Conservation (phyloP, 2,113 vertebrate genomes). For the Salminus brasiliensis region DNA sequence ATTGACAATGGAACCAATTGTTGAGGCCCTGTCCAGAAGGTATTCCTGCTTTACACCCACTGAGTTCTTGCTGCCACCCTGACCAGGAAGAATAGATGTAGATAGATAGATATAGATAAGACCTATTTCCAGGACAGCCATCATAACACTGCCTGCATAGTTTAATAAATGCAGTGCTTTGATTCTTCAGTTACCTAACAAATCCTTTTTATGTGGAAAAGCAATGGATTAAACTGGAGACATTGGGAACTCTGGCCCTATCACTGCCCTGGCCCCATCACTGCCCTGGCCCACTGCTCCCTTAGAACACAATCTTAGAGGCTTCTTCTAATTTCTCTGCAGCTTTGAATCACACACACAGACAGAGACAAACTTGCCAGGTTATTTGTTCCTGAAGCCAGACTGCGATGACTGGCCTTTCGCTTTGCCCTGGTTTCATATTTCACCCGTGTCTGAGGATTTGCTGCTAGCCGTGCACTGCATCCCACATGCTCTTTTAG, state of each 20-base stretch:
- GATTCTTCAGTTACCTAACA: too few species aligned
- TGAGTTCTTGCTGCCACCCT: too few species aligned
- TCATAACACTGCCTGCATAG: too few species aligned
- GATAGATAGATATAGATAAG: too few species aligned
- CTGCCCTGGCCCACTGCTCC: too few species aligned
- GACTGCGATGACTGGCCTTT: background rate
- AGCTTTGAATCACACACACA: background rate
- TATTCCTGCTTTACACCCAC: too few species aligned
- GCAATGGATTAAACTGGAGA: background rate
- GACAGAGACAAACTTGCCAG: background rate
- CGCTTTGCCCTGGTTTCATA: conserved; percentile 6
- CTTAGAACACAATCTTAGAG: background rate
- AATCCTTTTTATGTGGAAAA: background rate
- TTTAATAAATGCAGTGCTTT: too few species aligned
- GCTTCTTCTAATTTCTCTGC: background rate
- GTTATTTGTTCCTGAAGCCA: conserved; percentile 19
- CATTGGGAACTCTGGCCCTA: background rate
- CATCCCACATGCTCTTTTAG: background rate
- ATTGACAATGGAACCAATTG: too few species aligned
- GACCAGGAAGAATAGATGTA: too few species aligned
- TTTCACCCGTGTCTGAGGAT: conserved; percentile 14
- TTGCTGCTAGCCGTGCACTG: background rate
- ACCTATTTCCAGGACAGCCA: too few species aligned
- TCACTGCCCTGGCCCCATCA: background rate
- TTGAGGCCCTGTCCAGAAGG: too few species aligned